Percentiles rank a stretch among this genome's conserved stretches.
Evolutionary conservation across 2,888 invertebrate genomes (phyloP).

Genomic region (Lordiphosa andalusiaca): DNA sequence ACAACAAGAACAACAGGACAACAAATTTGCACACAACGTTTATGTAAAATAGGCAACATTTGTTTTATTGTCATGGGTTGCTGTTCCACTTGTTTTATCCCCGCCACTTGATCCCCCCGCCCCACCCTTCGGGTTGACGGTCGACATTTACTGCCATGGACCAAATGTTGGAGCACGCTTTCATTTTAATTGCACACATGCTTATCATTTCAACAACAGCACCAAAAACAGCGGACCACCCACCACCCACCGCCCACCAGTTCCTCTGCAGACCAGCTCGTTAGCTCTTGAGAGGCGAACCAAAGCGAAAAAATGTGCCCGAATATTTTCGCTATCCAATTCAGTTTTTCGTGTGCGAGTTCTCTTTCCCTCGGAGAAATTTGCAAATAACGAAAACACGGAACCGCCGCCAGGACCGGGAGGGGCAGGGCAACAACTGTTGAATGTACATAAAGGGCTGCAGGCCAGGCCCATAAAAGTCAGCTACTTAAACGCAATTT

Average conservation of each 20-base stretch:
- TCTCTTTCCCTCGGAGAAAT: slow-evolving; percentile 21
- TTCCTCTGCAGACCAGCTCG: slow-evolving; percentile 43
- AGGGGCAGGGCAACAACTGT: slow-evolving; percentile 51
- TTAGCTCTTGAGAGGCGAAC: slow-evolving; percentile 45
- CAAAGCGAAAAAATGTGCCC: slow-evolving; percentile 37
- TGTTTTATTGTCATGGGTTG: slow-evolving; percentile 66
- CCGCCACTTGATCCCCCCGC: background rate
- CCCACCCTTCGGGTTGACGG: slow-evolving; percentile 22
- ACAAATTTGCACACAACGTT: slow-evolving; percentile 64
- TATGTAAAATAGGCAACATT: slow-evolving; percentile 71
- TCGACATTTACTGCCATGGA: slow-evolving; percentile 32
- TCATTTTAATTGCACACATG: slow-evolving; percentile 75
- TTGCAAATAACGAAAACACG: slow-evolving; percentile 39
- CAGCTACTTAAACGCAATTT: slow-evolving; percentile 69
- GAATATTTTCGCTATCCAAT: slow-evolving; percentile 53
- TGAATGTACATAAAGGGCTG: slow-evolving; percentile 48
- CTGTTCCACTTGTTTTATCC: slow-evolving; percentile 23
- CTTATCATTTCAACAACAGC: slow-evolving; percentile 66
- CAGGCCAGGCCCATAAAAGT: slow-evolving; percentile 58
- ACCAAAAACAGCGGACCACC: slow-evolving; percentile 18
- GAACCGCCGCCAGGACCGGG: slow-evolving; percentile 18
- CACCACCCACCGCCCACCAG: slow-evolving; percentile 22
- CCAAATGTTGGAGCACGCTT: slow-evolving; percentile 59
- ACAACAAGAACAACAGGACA: slow-evolving; percentile 40
- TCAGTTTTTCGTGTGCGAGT: slow-evolving; percentile 27